These are phyloP conservation scores for Chamaetylas fuelleborni DNA, from an alignment of 2,113 vertebrate species.

Conservation along the genomic window DNA sequence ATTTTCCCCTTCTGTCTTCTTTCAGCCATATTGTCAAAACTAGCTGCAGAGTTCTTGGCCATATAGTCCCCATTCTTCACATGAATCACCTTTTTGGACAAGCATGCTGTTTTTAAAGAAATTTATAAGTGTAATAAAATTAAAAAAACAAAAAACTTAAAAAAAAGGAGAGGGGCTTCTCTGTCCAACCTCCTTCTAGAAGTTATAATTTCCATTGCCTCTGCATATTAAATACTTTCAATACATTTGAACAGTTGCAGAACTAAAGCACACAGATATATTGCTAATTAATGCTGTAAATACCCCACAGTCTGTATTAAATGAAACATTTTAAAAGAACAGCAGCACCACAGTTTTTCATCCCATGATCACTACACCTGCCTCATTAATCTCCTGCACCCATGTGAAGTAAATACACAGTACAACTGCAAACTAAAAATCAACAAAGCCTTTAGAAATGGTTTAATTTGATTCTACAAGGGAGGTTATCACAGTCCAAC, in stretches of 20 bases:
- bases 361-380: slow-evolving; percentile 2
- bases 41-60: background rate
- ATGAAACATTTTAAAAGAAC: slow-evolving; percentile 42
- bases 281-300: slow-evolving; percentile 66
- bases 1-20: background rate
- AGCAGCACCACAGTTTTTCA: slow-evolving; percentile 42
- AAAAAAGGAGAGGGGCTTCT: background rate
- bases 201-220: background rate
- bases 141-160: too few species aligned
- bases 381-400: slow-evolving; percentile 30
- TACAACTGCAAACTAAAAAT: slow-evolving; percentile 39
- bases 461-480: slow-evolving; percentile 59
- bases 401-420: slow-evolving; percentile 44
- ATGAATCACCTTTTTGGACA: background rate
- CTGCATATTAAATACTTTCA: slow-evolving; percentile 25
- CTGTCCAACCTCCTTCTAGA: background rate
- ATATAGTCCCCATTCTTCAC: background rate
- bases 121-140: background rate
- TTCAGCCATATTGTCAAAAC: background rate
- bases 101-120: background rate
- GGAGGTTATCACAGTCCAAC: slow-evolving; percentile 58
- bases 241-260: slow-evolving; percentile 38
- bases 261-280: slow-evolving; percentile 56
- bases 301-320: slow-evolving; percentile 38
- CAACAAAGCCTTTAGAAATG: slow-evolving; percentile 44